Evolutionary conservation across 1,140 invertebrate species (phyloP).

Genomic region (Sitophilus oryzae): DNA sequence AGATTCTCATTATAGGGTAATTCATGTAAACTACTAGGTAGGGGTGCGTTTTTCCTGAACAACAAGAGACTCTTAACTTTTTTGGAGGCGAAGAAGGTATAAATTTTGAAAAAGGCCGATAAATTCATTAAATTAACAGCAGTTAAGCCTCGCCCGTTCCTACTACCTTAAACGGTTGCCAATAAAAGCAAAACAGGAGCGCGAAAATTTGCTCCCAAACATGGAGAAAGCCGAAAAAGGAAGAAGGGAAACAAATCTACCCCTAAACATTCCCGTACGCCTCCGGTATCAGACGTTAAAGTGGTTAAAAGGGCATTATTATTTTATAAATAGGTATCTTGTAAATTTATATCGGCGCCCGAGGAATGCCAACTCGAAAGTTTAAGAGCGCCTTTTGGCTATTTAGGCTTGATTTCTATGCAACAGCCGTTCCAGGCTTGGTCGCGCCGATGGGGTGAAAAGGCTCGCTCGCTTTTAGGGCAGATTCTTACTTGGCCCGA

Average conservation of each 20-base stretch:
- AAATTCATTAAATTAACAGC: no score
- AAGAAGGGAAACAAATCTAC: conserved; percentile 25
- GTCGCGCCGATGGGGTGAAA: conserved; percentile 30
- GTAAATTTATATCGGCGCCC: conserved; percentile 31
- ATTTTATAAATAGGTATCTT: conserved; percentile 35
- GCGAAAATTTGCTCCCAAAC: conserved; percentile 21
- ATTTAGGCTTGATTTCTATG: conserved; percentile 31
- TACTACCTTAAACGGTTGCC: neutral
- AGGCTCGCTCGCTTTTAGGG: conserved; percentile 4
- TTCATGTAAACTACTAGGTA: no score
- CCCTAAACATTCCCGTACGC: conserved; percentile 12
- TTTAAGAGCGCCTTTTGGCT: conserved; percentile 26
- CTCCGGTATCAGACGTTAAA: conserved; percentile 24
- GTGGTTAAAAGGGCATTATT: conserved; percentile 35
- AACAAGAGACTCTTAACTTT: no score
- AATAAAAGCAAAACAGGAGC: conserved; percentile 13
- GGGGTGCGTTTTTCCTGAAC: no score
- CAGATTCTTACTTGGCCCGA: neutral
- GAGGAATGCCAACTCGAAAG: conserved; percentile 30
- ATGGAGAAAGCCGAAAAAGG: conserved; percentile 7
- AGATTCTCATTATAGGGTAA: no score
- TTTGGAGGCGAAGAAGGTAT: no score
- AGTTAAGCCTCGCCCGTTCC: no score
- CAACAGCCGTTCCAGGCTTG: conserved; percentile 23
- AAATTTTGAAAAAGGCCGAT: no score